Base-by-base conservation (phyloP, 1,140 invertebrate genomes). In the Euura saliciscinereae region DNA sequence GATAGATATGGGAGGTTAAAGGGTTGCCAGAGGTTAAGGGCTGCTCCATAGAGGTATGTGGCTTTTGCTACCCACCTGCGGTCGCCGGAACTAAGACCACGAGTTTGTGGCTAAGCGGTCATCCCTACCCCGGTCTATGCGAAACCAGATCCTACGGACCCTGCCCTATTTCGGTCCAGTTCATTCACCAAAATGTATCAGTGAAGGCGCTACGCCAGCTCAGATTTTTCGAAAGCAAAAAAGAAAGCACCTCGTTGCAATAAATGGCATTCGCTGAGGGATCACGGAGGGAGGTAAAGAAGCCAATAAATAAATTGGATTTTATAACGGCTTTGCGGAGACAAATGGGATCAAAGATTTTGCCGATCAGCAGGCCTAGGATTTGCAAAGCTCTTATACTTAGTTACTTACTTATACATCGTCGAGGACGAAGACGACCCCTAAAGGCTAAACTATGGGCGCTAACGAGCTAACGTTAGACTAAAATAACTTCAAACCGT, bases 221-320 rank as follows among this genome's bases (percentile, higher is more conserved):
- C 28, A 28, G 28, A 28, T 28, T 28, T 28, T 28, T 1, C 28
- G 28, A 28, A 28, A 28, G 28, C 28, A 28, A 28, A 28, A n/a
- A 28, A 1, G 28, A 28, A 28, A 28, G 0, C 28, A 28, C 28
- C 28, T 28, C 28, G 28, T 28, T 28, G 28, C 28, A 28, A 1
- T 28, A 28, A 28, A 28, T 0, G 28, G 28, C 28, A 28, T 28
- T 28, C 28, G 28, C 28, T 28, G 28, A 28, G 28, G 28, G 28
- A 28, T 28, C 28, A 28, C 28, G 28, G 28, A 28, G 28, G 28
- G 28, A 28, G 28, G 28, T 28, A 28, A 28, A 28, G 85, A 85
- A 87, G 85, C 84, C 84, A 86, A 87, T 87, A 85, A 86, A 87
- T 85, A 86, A 86, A 86, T 87, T 87, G 85, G 86, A 86, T 86